Conservation (phyloP, 2,888 invertebrate species). For the Chaetoderma sp. region DNA sequence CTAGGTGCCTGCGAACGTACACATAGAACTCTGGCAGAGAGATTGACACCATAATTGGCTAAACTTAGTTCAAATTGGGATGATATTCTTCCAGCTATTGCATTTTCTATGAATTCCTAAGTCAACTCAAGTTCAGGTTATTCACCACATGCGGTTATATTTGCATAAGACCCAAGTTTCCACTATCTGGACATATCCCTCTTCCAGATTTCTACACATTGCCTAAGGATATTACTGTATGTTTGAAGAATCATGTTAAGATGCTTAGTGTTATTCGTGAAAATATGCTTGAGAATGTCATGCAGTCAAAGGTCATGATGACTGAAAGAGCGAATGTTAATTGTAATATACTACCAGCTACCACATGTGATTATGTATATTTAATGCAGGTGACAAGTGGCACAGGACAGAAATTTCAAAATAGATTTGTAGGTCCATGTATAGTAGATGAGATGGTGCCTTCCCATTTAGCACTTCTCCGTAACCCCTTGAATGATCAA, state of each 20-base stretch:
- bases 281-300: neutral
- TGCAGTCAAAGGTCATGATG: neutral
- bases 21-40: constrained; percentile 28
- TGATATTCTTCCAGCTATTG: constrained; percentile 19
- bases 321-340: constrained; percentile 6
- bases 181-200: neutral
- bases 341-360: neutral
- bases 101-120: constrained; percentile 26
- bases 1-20: constrained; percentile 32
- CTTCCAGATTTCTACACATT: too few relatives aligned
- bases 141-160: constrained; percentile 24
- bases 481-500: neutral
- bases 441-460: neutral
- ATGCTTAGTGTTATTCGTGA: neutral
- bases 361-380: constrained; percentile 8
- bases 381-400: neutral
- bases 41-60: constrained; percentile 26
- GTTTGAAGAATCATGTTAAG: constrained; percentile 6
- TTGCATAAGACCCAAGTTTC: constrained; percentile 18
- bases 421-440: neutral
- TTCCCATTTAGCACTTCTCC: neutral
- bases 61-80: constrained; percentile 15
- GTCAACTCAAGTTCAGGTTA: constrained; percentile 11
- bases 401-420: constrained; percentile 1
- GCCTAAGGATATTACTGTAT: neutral